Conservation (phyloP, 2,113 vertebrate genomes). For the Sclerurus mexicanus region DNA sequence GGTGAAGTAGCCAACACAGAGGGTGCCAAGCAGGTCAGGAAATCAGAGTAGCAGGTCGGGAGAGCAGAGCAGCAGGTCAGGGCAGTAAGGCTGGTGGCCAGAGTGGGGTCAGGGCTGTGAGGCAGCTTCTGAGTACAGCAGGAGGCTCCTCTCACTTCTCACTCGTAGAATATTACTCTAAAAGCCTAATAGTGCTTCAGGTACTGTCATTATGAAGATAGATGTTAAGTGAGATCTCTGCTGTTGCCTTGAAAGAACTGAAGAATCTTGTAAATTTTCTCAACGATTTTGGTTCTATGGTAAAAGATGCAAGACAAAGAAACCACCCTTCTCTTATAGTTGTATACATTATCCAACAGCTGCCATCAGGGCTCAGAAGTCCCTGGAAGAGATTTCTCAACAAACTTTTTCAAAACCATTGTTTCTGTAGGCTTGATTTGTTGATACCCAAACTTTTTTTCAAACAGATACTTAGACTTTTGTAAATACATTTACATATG, state of each 20-base stretch:
- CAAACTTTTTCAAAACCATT: neutral
- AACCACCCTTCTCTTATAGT: neutral
- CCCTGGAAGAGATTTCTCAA: neutral
- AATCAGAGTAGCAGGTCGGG: accelerated
- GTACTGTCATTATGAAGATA: neutral
- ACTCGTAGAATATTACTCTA: neutral
- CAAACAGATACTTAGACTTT: neutral
- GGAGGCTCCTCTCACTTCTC: neutral
- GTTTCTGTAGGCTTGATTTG: neutral
- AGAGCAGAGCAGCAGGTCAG: accelerated
- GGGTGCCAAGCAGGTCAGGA: accelerated
- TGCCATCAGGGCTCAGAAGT: neutral
- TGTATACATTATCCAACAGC: neutral
- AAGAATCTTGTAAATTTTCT: neutral
- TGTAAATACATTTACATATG: neutral
- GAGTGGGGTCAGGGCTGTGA: accelerated
- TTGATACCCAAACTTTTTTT: neutral
- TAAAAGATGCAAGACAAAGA: neutral
- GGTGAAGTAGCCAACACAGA: accelerated
- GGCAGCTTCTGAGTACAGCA: accelerated
- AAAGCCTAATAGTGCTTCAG: neutral
- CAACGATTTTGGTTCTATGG: neutral
- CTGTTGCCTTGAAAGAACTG: neutral
- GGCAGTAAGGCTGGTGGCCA: no score
- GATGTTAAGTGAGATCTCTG: neutral